Evolutionary conservation across 2,797 vertebrate species (phyloP).

Genomic region (Neoniphon sammara): DNA sequence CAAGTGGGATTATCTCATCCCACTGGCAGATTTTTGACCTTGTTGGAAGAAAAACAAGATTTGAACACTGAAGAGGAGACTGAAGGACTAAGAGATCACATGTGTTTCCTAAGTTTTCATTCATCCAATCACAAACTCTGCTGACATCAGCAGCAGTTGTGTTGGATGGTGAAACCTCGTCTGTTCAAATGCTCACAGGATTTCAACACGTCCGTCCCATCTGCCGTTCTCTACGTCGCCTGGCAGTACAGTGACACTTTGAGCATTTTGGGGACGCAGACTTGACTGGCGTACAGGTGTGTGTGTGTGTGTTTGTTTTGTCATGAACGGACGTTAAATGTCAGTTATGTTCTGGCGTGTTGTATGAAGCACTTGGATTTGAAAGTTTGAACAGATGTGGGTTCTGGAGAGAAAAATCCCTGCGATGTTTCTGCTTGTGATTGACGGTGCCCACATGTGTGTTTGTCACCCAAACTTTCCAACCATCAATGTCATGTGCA

Average conservation of each 20-base stretch:
- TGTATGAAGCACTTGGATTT: no score
- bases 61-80: no score
- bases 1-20: no score
- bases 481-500: not conserved
- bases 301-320: not conserved
- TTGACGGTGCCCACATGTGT: not conserved
- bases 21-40: no score
- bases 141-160: constrained; percentile 21
- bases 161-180: not conserved
- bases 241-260: not conserved
- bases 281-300: no score
- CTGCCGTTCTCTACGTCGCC: constrained; percentile 3
- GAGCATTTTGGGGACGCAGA: not conserved
- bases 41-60: no score
- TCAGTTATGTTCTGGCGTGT: not conserved
- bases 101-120: not conserved
- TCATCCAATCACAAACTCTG: not conserved
- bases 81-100: no score
- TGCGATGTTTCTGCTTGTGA: not conserved
- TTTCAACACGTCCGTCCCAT: constrained; percentile 16
- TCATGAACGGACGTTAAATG: not conserved
- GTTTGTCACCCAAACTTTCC: not conserved
- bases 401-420: not conserved
- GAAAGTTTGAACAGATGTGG: not conserved
- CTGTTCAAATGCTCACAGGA: constrained; percentile 10